Percentiles rank a stretch among this genome's conserved stretches.
Conservation (phyloP, 2,113 vertebrate species). For the Entelurus aequoreus region DNA sequence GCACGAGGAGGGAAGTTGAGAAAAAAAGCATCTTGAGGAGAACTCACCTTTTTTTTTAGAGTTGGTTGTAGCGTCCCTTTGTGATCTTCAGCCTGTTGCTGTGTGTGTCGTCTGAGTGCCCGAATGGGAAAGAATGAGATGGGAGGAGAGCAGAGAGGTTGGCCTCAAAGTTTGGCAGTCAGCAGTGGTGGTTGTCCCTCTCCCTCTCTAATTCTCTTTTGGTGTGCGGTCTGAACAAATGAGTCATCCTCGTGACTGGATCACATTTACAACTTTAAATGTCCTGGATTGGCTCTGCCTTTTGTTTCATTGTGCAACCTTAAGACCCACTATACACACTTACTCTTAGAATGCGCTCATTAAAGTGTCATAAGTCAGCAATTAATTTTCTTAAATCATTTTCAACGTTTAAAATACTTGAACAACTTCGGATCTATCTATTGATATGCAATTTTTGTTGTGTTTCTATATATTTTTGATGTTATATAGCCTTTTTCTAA, state of each 20-base stretch:
- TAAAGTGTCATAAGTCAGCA: too few relatives aligned
- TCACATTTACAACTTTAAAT: neutral
- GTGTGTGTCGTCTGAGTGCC: constrained; percentile 36
- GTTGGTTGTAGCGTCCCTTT: neutral
- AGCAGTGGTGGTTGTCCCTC: constrained; percentile 30
- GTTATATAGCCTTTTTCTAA: too few relatives aligned
- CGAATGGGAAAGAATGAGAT: constrained; percentile 65
- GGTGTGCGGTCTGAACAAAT: constrained; percentile 42
- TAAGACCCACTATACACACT: too few relatives aligned
- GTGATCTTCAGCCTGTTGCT: constrained; percentile 21
- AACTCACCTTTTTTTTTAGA: constrained; percentile 43
- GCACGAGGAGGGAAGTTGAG: neutral
- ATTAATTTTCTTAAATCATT: too few relatives aligned
- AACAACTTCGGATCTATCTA: too few relatives aligned
- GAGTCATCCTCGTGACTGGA: constrained; percentile 39
- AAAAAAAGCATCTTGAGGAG: neutral
- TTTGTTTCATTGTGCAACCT: too few relatives aligned
- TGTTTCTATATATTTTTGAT: too few relatives aligned
- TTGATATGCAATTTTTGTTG: too few relatives aligned
- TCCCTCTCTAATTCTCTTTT: constrained; percentile 6
- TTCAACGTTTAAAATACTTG: too few relatives aligned
- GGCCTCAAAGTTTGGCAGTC: constrained; percentile 52
- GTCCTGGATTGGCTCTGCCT: neutral
- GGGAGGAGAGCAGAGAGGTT: constrained; percentile 55
- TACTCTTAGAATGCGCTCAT: too few relatives aligned